Base-by-base conservation (phyloP, 2,888 invertebrate genomes). In the Standfussiana lucernea region DNA sequence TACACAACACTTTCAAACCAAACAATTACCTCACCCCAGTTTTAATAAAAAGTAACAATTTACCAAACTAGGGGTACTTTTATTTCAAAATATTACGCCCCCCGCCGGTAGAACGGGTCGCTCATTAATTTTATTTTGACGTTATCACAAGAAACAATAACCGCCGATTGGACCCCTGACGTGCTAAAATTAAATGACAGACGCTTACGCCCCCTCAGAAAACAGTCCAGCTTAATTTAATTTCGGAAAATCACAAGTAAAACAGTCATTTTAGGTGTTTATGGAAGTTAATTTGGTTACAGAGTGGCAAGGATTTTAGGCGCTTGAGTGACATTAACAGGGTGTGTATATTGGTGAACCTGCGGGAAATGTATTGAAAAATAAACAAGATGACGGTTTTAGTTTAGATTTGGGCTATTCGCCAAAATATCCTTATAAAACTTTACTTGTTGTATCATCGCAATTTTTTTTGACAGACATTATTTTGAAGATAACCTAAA, bases 111-210 rank as follows among this genome's bases (percentile, higher is more conserved):
- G 62, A 68, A 69, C 69, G 72, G 74, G 65, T 64, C 85, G 83
- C 74, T 80, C 89, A 82, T 90, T 89, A 85, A 89, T 88, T 87
- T 89, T 88, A 87, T 89, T 89, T 86, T 84, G 89, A 88, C 89
- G 83, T 89, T 88, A 90, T 90, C 89, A 85, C 75, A 80, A 82
- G 83, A 83, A 88, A 90, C 88, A 88, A 86, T 87, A 85, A 86
- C 84, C 79, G 56, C 66, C 86, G 79, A 87, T 90, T 85, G 83
- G 80, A 76, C 72, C 81, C 77, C 80, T 77, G 83, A 84, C 87
- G 75, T 77, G 86, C 62, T 75, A 59, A 83, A 86, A 80, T 86
- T 80, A 86, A 88, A 89, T 84, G 82, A 85, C 77, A 72, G 74
- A 83, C 71, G 79, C 62, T 77, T 24, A 73, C 85, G 74, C 64